Evolutionary conservation across 2,888 invertebrate species (phyloP), one percentile per base, ranked within the genome.

Genomic region (Lasioglossum zephyrum): DNA sequence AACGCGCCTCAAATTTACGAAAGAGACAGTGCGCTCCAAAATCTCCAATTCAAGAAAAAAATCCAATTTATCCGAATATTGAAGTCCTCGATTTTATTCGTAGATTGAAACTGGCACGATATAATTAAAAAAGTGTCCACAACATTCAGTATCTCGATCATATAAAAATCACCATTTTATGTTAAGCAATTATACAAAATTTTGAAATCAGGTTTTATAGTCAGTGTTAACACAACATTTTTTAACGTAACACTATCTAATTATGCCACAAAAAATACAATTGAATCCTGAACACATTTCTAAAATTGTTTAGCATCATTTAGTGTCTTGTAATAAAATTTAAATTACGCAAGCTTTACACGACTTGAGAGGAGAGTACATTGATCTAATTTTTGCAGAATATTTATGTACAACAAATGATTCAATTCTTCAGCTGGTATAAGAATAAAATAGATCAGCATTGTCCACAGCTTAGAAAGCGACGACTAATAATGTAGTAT

Each of bases 1-100:
- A 77, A 57, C 60, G 70, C 26, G 79, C 16, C 39, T 41, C 6
- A 31, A 75, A 79, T 66, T 74, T 63, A 31, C 31, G 41, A 53
- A 75, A 75, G 18, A 41, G 26, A 47, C 66, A 16, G 31, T 1
- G 36, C n/a, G 18, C 74, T 5, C 22, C 39, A 16, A 26, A 22
- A n/a, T 41, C 31, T 60, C n/a, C 26, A 11, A 60, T n/a, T 57
- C 0, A 13, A 26, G 26, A 13, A 31, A 4, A 4, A 26, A 63
- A 13, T n/a, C n/a, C 57, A 1, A 11, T 57, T 57, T 57, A 57
- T n/a, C 2, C 0, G 9, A n/a, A n/a, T n/a, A 53, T 11, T n/a
- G n/a, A 57, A 11, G n/a, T 57, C 4, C n/a, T n/a, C 57, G 57
- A 11, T 11, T 57, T 57, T n/a, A 0, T 57, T n/a, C 11, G 53